Conservation (phyloP, 1,140 invertebrate species). For the Drosophila orena region DNA sequence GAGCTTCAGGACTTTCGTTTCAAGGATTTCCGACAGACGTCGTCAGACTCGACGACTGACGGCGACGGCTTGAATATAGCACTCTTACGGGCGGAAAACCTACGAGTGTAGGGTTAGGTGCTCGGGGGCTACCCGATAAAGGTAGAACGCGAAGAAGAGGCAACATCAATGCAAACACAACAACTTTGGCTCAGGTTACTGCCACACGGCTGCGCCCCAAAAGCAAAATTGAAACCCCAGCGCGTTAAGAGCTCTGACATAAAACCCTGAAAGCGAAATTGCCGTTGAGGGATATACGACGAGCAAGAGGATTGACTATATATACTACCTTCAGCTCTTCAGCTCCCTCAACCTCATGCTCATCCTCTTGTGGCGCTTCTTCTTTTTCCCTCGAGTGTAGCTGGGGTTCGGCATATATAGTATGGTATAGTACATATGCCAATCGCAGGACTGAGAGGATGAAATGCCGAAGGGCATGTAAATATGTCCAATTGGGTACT, state of each 20-base stretch:
- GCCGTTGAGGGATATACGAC: constrained; percentile 49
- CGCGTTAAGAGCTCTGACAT: constrained; percentile 55
- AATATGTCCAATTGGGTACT: constrained; percentile 8
- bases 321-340: constrained; percentile 13
- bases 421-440: constrained; percentile 14
- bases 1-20: constrained; percentile 67
- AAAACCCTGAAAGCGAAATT: constrained; percentile 64
- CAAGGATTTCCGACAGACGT: constrained; percentile 80
- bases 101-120: constrained; percentile 70
- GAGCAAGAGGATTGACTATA: constrained; percentile 34
- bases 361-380: neutral
- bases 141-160: constrained; percentile 43
- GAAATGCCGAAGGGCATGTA: constrained; percentile 18
- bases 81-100: constrained; percentile 61
- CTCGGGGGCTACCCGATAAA: constrained; percentile 19
- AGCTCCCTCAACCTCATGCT: constrained; percentile 7
- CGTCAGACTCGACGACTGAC: constrained; percentile 57
- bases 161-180: constrained; percentile 68
- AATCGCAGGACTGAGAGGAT: constrained; percentile 20
- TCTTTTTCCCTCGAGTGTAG: neutral
- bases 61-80: constrained; percentile 53
- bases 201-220: constrained; percentile 61
- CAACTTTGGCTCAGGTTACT: constrained; percentile 67
- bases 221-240: constrained; percentile 61
- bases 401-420: constrained; percentile 16